These are phyloP conservation scores for Anguilla japonica DNA, from an alignment of 2,113 vertebrate species.

Conservation along the genomic window DNA sequence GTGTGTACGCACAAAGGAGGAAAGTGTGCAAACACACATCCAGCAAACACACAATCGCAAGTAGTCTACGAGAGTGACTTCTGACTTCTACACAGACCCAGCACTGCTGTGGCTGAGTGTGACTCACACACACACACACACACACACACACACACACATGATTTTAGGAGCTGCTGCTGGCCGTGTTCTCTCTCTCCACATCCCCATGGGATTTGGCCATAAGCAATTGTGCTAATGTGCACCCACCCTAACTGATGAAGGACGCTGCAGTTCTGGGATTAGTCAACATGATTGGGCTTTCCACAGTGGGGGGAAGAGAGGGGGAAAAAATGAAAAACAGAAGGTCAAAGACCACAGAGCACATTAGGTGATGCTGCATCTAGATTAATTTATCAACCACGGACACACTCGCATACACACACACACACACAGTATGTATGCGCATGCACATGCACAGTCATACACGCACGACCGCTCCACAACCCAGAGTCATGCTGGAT, in stretches of 20 bases:
- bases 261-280: too few species aligned
- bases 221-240: too few species aligned
- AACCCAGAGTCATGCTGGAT: background rate
- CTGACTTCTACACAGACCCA: too few species aligned
- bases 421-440: background rate
- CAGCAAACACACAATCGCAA: background rate
- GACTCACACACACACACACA: background rate
- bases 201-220: too few species aligned
- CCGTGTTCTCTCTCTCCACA: too few species aligned
- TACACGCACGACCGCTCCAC: background rate
- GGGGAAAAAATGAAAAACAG: background rate
- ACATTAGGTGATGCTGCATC: background rate
- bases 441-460: background rate
- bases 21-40: background rate
- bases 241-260: too few species aligned
- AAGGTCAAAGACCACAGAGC: background rate
- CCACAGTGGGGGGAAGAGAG: background rate
- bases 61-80: too few species aligned
- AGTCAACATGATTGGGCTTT: too few species aligned
- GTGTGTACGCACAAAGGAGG: too few species aligned
- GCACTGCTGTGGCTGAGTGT: too few species aligned
- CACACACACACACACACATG: background rate
- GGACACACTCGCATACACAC: background rate
- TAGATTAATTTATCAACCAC: slow-evolving; percentile 6
- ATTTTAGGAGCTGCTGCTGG: too few species aligned